Evolutionary conservation across 2,113 vertebrate species (phyloP), one percentile per base, ranked within the genome.

Genomic region (Todiramphus chloris): DNA sequence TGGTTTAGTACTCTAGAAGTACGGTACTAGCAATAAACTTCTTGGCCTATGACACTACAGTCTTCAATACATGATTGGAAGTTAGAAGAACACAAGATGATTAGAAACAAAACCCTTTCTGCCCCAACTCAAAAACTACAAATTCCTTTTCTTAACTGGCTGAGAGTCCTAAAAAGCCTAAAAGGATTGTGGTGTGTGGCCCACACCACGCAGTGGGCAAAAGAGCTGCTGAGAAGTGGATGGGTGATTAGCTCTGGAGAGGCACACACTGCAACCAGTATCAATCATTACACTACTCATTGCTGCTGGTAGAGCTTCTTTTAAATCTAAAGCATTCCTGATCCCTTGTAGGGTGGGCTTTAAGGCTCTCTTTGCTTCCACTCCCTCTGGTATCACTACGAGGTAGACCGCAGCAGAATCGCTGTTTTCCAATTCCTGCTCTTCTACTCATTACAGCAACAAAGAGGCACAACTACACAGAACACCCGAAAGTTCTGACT

Each of bases 41-140:
- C 43, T 79, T 67, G 43, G n/a, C 11, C 87, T 70, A 37, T 91
- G 68, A n/a, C 24, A 44, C 18, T 56, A 35, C 18, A n/a, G 27
- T 43, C 30, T 46, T 63, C 21, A 74, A 3, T 21, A 41, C 3
- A 2, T 39, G 23, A 67, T 1, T 59, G 12, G 15, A 62, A 85
- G 28, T 19, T 64, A 77, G 43, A 90, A 84, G 12, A 66, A 44
- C 7, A 37, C 6, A 80, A 56, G 55, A 37, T 9, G 6, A n/a
- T 46, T 43, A 69, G 31, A 89, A 73, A 46, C 6, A 80, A 73
- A 35, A 3, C 2, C 10, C 16, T 43, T 39, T 77, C 51, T 56
- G 5, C 5, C 4, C 43, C n/a, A 37, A n/a, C 27, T 69, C 0
- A 0, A 77, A 74, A 84, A 5, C 13, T 51, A 28, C 1, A 55